Conservation (phyloP, 2,113 vertebrate genomes). For the Micromys minutus region DNA sequence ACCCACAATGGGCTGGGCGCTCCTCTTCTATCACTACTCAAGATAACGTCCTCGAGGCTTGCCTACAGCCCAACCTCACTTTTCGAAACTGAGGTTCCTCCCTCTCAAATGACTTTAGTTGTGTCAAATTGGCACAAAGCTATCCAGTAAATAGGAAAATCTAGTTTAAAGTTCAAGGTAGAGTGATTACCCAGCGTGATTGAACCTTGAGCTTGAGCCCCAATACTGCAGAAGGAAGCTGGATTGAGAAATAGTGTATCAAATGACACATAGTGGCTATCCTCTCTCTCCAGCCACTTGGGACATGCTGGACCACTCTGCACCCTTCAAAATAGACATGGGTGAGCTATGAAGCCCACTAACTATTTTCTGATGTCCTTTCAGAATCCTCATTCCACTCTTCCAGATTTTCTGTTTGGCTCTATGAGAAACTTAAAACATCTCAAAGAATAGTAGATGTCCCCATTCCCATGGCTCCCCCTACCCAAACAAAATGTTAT, state of each 20-base stretch:
- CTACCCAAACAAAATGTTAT: neutral
- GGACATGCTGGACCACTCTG: rapidly evolving
- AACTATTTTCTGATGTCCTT: neutral
- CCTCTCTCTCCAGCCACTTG: neutral
- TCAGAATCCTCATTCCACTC: too few species aligned
- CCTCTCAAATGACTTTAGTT: neutral
- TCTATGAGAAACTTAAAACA: neutral
- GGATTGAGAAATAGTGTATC: neutral
- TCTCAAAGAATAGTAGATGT: neutral
- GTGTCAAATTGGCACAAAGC: neutral
- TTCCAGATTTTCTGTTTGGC: neutral
- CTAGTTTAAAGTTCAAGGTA: neutral
- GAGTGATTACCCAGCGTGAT: neutral
- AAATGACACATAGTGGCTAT: neutral
- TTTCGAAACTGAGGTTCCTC: neutral
- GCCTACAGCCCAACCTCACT: neutral
- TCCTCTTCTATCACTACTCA: neutral
- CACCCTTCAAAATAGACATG: neutral
- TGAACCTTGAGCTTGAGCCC: too few species aligned
- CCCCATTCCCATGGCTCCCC: neutral
- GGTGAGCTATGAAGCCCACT: neutral
- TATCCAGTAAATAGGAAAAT: neutral
- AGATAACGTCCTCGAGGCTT: neutral
- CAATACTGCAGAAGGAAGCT: neutral
- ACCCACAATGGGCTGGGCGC: neutral